A percentile compares a stretch with the other conserved stretches of the same genome.
Evolutionary conservation across 2,888 invertebrate species (phyloP).

Genomic region (Trichacis sp.): DNA sequence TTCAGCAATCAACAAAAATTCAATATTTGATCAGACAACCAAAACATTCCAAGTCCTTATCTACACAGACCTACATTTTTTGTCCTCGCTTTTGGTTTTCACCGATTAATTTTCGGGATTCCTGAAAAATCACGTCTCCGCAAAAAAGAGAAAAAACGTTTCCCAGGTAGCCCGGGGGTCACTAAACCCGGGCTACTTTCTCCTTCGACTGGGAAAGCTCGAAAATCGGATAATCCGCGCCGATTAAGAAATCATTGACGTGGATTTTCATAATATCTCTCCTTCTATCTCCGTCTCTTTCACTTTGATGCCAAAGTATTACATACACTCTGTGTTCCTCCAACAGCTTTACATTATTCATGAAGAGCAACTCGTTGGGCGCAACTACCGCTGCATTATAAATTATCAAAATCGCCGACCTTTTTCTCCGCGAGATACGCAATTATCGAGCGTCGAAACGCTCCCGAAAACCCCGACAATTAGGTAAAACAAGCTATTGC

Average conservation of each 20-base stretch:
- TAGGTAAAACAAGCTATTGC: no score
- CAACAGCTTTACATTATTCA: conserved; percentile 7
- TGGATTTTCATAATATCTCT: not conserved
- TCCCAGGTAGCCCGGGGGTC: no score
- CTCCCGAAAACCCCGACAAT: no score
- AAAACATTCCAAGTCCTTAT: no score
- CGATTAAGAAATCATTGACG: conserved; percentile 1
- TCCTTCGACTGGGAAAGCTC: no score
- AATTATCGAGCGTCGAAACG: not conserved
- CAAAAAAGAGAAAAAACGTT: no score
- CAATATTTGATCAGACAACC: no score
- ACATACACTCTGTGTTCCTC: conserved; percentile 2
- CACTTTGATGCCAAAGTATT: not conserved
- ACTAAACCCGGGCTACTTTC: no score
- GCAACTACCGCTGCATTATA: not conserved
- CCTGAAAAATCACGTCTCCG: no score
- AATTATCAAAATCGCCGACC: conserved; percentile 1
- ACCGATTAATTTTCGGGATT: not conserved
- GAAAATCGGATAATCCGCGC: not conserved
- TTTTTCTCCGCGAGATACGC: conserved; percentile 1
- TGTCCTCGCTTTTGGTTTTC: no score
- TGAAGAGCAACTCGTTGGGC: not conserved
- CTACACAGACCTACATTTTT: no score
- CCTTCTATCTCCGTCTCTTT: conserved; percentile 4
- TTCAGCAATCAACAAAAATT: no score